Evolutionary conservation across 1,140 invertebrate species (phyloP), one percentile per base, ranked within the genome.

Genomic region (Antheraea mylitta): DNA sequence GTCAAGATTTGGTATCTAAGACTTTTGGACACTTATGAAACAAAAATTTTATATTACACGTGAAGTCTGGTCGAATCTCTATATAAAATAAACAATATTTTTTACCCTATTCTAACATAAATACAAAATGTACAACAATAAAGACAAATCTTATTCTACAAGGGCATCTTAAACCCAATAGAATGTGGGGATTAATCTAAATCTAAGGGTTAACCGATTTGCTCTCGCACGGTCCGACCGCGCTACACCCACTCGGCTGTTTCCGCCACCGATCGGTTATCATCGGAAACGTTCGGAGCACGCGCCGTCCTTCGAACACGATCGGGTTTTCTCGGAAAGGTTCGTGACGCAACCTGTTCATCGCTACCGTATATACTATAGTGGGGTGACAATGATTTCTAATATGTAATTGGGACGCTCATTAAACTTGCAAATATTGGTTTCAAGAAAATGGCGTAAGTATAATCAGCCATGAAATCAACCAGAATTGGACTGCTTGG

Each of bases 161-260:
- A 53, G 45, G 45, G 45, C 5, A 53, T n/a, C 45, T 53, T 53
- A 13, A 53, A n/a, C 16, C 45, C 11, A 13, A 53, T 53, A 53
- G 45, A 53, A 53, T 53, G 45, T 13, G 45, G 16, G 45, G 45
- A 53, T 53, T 53, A 53, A 53, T 53, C 45, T 53, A 16, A 53
- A 53, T 53, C 16, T 53, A 53, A 53, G 13, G 45, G 45, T 53
- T 53, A 53, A 53, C 45, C 45, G 45, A 53, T 53, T 53, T 53
- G 45, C 45, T 13, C 45, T 53, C 45, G 7, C 45, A 53, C 45
- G 45, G 11, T 53, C 45, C 45, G 45, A 53, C 45, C 45, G 45
- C 16, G 45, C 45, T 1, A 6, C 45, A 6, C 10, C 45, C 45
- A 13, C 16, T 53, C 45, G 45, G 45, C 9, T 53, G 45, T 53